Conservation (phyloP, 2,113 vertebrate species). For the Semnopithecus entellus region DNA sequence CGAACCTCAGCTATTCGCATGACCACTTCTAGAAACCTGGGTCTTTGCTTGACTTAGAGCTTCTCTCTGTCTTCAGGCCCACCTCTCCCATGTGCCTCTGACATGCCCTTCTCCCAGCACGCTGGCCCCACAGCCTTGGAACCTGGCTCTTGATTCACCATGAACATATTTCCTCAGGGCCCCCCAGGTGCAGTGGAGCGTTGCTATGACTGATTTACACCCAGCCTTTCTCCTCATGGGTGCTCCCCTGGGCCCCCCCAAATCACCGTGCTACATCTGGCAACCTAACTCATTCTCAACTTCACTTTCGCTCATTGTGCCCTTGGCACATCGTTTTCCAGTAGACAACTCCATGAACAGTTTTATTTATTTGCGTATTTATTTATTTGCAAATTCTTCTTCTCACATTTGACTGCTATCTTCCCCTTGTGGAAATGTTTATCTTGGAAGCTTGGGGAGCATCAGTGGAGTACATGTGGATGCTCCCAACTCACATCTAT, state of each 20-base stretch:
- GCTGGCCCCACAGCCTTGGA: not conserved
- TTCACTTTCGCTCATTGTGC: not conserved
- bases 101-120: rapidly evolving
- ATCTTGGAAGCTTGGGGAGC: not conserved
- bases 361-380: conserved; percentile 51
- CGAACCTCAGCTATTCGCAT: not conserved
- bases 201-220: conserved; percentile 31
- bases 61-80: not conserved
- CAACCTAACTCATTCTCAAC: not conserved
- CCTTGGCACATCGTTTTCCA: not conserved
- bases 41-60: not conserved
- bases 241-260: not conserved
- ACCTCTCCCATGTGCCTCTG: not conserved
- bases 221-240: conserved; percentile 20
- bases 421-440: not conserved
- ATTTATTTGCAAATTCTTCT: conserved; percentile 45
- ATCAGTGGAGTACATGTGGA: not conserved
- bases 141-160: not conserved
- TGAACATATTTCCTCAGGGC: conserved; percentile 18
- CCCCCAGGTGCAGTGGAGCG: not conserved
- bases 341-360: not conserved
- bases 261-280: conserved; percentile 63
- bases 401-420: not conserved
- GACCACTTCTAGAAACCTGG: not conserved
- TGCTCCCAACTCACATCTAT: not conserved